phyloP scores from a whole-genome alignment of 2,888 invertebrate species.

The Craniophora ligustri region DNA sequence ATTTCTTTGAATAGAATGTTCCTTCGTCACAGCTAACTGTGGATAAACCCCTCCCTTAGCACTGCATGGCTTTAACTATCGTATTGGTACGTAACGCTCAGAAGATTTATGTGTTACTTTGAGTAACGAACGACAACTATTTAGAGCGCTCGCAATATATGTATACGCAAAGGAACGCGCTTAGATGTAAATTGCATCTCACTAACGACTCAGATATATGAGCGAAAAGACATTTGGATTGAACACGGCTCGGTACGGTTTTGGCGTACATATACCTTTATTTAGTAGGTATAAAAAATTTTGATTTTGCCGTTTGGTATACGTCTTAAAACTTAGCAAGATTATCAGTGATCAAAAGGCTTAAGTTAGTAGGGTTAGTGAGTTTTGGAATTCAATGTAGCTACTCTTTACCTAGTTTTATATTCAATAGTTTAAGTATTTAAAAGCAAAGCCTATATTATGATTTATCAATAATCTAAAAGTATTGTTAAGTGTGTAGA shows the following conservation, averaged over 20 bases:
- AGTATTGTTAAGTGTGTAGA: too few relatives aligned
- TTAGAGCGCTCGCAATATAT: constrained; percentile 44
- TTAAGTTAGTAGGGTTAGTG: too few relatives aligned
- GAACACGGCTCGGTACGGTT: constrained; percentile 48
- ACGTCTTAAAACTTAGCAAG: too few relatives aligned
- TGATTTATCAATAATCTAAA: too few relatives aligned
- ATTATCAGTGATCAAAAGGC: too few relatives aligned
- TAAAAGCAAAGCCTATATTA: too few relatives aligned
- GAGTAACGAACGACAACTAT: constrained; percentile 45
- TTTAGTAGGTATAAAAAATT: too few relatives aligned
- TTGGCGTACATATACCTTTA: constrained; percentile 26
- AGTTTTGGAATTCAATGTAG: too few relatives aligned
- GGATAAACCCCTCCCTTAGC: background rate
- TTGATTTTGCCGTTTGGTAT: too few relatives aligned
- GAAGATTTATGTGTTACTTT: constrained; percentile 48
- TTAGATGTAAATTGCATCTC: constrained; percentile 54
- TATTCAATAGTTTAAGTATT: too few relatives aligned
- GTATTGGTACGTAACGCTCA: constrained; percentile 10
- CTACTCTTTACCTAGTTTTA: too few relatives aligned
- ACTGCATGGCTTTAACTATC: background rate
- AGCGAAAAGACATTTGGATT: constrained; percentile 32
- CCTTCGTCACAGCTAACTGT: background rate
- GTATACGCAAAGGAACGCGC: constrained; percentile 47
- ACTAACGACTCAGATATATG: constrained; percentile 46
- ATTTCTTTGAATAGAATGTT: background rate